Percentiles rank a stretch among this genome's conserved stretches.
Evolutionary conservation across 2,888 invertebrate species (phyloP).

Genomic region (Craniophora ligustri): DNA sequence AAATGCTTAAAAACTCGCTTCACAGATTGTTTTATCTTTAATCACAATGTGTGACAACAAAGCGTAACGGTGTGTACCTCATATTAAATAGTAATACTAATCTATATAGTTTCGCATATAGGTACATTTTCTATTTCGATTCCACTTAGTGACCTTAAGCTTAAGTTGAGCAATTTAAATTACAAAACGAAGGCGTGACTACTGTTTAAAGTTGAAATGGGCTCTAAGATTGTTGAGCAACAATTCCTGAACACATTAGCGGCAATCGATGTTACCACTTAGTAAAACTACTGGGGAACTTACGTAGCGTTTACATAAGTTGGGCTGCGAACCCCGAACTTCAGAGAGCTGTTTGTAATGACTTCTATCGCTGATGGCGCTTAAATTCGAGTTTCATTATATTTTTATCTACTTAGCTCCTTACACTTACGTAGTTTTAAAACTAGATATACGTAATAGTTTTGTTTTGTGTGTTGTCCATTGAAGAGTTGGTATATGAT

Average conservation of each 20-base stretch:
- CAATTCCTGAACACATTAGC: constrained; percentile 60
- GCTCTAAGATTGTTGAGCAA: constrained; percentile 55
- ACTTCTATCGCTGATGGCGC: constrained; percentile 62
- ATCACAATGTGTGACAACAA: too few relatives aligned
- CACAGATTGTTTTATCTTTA: too few relatives aligned
- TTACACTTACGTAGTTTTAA: constrained; percentile 1
- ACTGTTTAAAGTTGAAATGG: constrained; percentile 51
- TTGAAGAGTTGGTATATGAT: too few relatives aligned
- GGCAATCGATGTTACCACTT: constrained; percentile 61
- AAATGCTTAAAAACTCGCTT: too few relatives aligned
- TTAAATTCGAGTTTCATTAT: constrained; percentile 48
- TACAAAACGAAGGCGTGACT: constrained; percentile 49
- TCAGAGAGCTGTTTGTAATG: constrained; percentile 66
- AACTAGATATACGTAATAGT: neutral
- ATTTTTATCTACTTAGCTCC: constrained; percentile 41
- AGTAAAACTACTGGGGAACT: constrained; percentile 61
- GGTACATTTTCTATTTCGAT: constrained; percentile 37
- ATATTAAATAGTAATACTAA: too few relatives aligned
- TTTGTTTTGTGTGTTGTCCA: too few relatives aligned
- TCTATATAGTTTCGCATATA: constrained; percentile 9
- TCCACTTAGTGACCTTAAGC: constrained; percentile 33
- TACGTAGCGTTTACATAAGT: constrained; percentile 59
- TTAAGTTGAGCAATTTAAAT: constrained; percentile 51
- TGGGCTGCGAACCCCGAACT: constrained; percentile 51
- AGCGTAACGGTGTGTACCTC: too few relatives aligned